A percentile compares a stretch with the other conserved stretches of the same genome.
phyloP scores from a whole-genome alignment of 2,888 invertebrate species.

The Pocota personata region DNA sequence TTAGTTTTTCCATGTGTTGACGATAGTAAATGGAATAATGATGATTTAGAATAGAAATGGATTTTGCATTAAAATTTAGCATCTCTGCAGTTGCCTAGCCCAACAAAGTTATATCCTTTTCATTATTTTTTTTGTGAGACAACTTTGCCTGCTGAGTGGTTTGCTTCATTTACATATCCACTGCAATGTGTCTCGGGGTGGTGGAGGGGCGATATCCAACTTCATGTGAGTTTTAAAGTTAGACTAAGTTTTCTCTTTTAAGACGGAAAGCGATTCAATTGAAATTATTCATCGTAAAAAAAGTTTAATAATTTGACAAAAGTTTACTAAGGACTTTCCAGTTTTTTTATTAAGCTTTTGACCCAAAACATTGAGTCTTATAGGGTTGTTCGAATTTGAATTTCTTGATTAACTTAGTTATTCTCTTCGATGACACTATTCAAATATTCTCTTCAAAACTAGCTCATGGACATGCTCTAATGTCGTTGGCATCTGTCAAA shows the following conservation, averaged over 20 bases:
- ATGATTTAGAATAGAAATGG: background rate
- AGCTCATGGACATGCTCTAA: no score
- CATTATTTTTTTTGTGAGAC: background rate
- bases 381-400: background rate
- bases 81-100: background rate
- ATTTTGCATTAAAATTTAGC: slow-evolving; percentile 4
- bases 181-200: background rate
- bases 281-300: background rate
- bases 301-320: background rate
- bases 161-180: background rate
- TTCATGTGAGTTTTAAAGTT: background rate
- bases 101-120: background rate
- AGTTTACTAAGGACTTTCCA: background rate
- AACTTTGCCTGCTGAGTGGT: background rate
- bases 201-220: background rate
- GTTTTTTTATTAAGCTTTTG: background rate
- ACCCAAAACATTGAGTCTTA: background rate
- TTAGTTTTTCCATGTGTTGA: slow-evolving; percentile 34
- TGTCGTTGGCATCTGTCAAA: no score
- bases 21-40: slow-evolving; percentile 17
- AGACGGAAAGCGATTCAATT: background rate
- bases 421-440: no score
- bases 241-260: background rate
- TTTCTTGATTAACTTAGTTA: no score
- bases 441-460: no score